Evolutionary conservation across 2,113 vertebrate genomes (phyloP).

Genomic region (Coryphaenoides rupestris): DNA sequence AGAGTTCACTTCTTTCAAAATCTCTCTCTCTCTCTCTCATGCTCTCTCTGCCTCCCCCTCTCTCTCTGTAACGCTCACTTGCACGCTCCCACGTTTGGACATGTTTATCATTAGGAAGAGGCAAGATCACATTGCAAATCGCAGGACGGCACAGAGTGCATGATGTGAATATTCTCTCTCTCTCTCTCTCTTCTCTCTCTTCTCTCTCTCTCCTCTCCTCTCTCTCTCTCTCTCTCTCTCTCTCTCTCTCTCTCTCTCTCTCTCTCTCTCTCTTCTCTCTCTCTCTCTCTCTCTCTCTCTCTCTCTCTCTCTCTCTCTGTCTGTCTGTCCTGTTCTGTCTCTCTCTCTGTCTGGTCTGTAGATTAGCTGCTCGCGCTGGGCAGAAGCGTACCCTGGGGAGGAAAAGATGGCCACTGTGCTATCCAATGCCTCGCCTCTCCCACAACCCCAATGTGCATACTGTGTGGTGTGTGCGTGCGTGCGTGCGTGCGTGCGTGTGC

Average conservation of each 20-base stretch:
- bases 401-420: constrained; percentile 41
- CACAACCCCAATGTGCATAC: background rate
- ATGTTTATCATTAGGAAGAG: constrained; percentile 9
- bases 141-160: background rate
- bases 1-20: no score
- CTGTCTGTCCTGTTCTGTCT: no score
- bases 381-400: constrained; percentile 19
- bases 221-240: background rate
- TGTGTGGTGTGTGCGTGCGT: background rate
- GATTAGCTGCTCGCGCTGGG: constrained; percentile 32
- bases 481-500: no score
- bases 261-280: constrained; percentile 23
- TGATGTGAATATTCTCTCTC: constrained; percentile 27
- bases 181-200: constrained; percentile 10
- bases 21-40: constrained; percentile 1
- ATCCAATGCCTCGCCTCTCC: constrained; percentile 21
- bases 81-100: background rate
- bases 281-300: constrained; percentile 3
- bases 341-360: constrained; percentile 34
- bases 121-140: background rate
- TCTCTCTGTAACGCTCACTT: background rate
- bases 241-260: background rate
- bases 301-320: background rate
- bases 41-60: background rate
- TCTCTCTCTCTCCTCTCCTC: constrained; percentile 16